Percentiles rank a stretch among this genome's conserved stretches.
Conservation (phyloP, 2,888 invertebrate genomes). For the Euplexia lucipara region DNA sequence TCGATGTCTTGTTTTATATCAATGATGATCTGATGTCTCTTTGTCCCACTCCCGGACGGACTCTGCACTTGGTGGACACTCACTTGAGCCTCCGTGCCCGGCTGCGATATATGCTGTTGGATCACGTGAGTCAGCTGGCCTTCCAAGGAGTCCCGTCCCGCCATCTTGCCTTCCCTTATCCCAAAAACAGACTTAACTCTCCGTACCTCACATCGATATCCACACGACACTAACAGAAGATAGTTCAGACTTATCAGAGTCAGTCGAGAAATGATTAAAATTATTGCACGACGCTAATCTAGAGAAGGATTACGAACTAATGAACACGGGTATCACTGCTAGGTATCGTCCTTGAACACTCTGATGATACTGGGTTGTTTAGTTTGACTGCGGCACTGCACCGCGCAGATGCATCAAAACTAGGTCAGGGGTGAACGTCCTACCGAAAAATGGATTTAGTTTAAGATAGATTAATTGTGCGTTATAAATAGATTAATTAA, state of each 20-base stretch:
- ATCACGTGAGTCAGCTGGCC: conserved; percentile 86
- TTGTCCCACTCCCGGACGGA: conserved; percentile 82
- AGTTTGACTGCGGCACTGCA: conserved; percentile 78
- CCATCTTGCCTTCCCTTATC: conserved; percentile 75
- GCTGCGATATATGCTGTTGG: conserved; percentile 84
- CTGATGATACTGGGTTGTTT: conserved; percentile 63
- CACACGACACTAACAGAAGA: conserved; percentile 59
- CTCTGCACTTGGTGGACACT: conserved; percentile 87
- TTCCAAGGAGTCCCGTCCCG: conserved; percentile 81
- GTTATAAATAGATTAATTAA: conserved; percentile 61
- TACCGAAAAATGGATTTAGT: conserved; percentile 75
- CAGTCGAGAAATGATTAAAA: conserved; percentile 76
- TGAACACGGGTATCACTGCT: conserved; percentile 87
- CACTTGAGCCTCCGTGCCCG: conserved; percentile 84
- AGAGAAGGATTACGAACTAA: conserved; percentile 74
- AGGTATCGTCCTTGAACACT: conserved; percentile 74
- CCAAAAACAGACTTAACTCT: conserved; percentile 70
- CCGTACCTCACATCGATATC: conserved; percentile 63
- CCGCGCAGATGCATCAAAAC: conserved; percentile 83
- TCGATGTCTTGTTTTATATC: conserved; percentile 89
- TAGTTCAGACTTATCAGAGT: conserved; percentile 79
- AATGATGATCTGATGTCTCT: conserved; percentile 88
- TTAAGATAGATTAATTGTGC: conserved; percentile 57
- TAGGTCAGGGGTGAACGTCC: conserved; percentile 87
- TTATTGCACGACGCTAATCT: conserved; percentile 75